Percentiles rank a stretch among this genome's conserved stretches.
Evolutionary conservation across 2,888 invertebrate species (phyloP).

Genomic region (Bombylius discolor): DNA sequence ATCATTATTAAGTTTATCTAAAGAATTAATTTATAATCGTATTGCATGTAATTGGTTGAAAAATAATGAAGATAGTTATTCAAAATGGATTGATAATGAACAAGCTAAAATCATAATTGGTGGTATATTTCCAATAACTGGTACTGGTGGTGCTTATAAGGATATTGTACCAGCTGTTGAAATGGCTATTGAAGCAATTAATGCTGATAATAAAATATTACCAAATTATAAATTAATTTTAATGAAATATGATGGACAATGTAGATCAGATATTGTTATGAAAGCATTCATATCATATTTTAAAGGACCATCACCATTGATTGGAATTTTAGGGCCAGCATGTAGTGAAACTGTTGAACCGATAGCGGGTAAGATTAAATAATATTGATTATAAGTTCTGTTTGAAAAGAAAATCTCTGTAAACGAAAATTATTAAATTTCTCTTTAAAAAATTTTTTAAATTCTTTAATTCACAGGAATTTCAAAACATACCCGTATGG

Average conservation of each 20-base stretch:
- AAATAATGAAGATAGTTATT: constrained; percentile 37
- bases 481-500: constrained; percentile 55
- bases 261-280: constrained; percentile 59
- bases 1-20: background rate
- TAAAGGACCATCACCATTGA: constrained; percentile 38
- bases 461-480: constrained; percentile 44
- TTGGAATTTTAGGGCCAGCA: constrained; percentile 65
- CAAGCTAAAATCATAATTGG: constrained; percentile 24
- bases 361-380: constrained; percentile 42
- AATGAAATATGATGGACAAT: constrained; percentile 49
- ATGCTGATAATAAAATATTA: constrained; percentile 44
- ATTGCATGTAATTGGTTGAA: constrained; percentile 56
- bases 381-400: background rate
- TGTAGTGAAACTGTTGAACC: constrained; percentile 73
- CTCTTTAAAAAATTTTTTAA: background rate
- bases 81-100: constrained; percentile 36
- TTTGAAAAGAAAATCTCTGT: background rate
- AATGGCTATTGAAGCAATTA: constrained; percentile 51
- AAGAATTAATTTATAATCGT: constrained; percentile 18
- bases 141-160: constrained; percentile 44
- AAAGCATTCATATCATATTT: constrained; percentile 58
- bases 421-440: background rate
- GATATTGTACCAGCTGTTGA: constrained; percentile 41
- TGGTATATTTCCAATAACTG: constrained; percentile 47
- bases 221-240: constrained; percentile 47